Percentiles rank a stretch among this genome's conserved stretches.
These are phyloP conservation scores for Mythimna impura DNA, from an alignment of 2,888 invertebrate genomes.

Conservation along the genomic window DNA sequence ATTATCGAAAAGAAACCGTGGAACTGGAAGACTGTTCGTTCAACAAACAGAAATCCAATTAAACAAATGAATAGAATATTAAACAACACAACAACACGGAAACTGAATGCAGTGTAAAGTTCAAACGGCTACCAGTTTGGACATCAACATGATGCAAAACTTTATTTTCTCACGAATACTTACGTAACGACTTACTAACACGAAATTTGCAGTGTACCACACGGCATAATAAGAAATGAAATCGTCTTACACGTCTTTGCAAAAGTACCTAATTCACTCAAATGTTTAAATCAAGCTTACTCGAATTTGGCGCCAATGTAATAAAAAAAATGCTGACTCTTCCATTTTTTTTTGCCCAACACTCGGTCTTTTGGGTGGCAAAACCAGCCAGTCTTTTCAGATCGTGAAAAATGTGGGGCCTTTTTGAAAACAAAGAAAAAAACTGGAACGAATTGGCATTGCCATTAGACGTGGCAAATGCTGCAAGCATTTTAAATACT, in stretches of 20 bases:
- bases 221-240: background rate
- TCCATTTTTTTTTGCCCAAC: background rate
- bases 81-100: constrained; percentile 26
- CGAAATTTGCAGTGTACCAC: background rate
- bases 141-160: background rate
- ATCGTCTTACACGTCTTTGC: background rate
- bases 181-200: constrained; percentile 2
- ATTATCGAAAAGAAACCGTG: background rate
- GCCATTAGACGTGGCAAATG: background rate
- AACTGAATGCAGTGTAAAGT: constrained; percentile 21
- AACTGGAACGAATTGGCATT: background rate
- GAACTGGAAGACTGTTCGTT: background rate
- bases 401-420: background rate
- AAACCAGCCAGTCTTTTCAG: background rate
- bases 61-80: background rate
- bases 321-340: no score
- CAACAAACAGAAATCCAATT: background rate
- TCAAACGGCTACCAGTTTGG: constrained; percentile 9
- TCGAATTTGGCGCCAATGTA: background rate
- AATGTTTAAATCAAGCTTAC: background rate
- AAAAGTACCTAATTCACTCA: background rate
- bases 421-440: no score
- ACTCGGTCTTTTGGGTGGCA: background rate
- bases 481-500: background rate
- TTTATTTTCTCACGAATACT: constrained; percentile 32